Evolutionary conservation across 2,888 invertebrate genomes (phyloP), one percentile per base, ranked within the genome.

Genomic region (Limnephilus rhombicus): DNA sequence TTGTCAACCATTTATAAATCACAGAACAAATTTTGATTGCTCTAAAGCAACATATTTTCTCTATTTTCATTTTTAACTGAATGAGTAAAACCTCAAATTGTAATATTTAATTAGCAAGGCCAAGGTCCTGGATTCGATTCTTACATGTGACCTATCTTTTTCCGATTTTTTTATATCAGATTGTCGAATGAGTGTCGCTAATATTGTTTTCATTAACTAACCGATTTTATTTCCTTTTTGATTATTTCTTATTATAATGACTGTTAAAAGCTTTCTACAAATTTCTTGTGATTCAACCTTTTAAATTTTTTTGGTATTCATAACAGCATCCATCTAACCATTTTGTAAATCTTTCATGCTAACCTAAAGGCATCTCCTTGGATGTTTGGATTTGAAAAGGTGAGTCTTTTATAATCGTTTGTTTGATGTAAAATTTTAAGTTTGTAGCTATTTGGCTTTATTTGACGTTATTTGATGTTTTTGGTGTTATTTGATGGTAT

Each of bases 381-480:
- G 92, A 88, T 93, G 15, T 93, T 93, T 91, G 93, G 93, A 92
- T 92, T 92, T 83, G 90, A 92, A 53, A 92, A 93, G 90, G 93
- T 93, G 90, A 92, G 91, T 80, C 37, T 11, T 82, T 68, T 68
- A n/a, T n/a, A 9, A 24, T 24, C 7, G 24, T n/a, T 68, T 68
- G 7, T 68, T 68, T n/a, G 1, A 53, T 24, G 24, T 68, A 0
- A 24, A 24, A 24, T 68, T 68, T 68, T 68, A 2, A 24, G 24
- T 68, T 68, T 68, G 24, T 24, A 18, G 15, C 4, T 18, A 53
- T 18, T 37, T 37, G 37, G 37, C 31, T 31, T 37, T 37, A 41
- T 41, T 41, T 15, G 3, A 49, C 12, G 49, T 49, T 49, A 13
- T 49, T 13, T 49, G 15, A 49, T 4, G 49, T 15, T 49, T 49